Conservation (phyloP, 2,113 vertebrate species). For the Pyxicephalus adspersus region DNA sequence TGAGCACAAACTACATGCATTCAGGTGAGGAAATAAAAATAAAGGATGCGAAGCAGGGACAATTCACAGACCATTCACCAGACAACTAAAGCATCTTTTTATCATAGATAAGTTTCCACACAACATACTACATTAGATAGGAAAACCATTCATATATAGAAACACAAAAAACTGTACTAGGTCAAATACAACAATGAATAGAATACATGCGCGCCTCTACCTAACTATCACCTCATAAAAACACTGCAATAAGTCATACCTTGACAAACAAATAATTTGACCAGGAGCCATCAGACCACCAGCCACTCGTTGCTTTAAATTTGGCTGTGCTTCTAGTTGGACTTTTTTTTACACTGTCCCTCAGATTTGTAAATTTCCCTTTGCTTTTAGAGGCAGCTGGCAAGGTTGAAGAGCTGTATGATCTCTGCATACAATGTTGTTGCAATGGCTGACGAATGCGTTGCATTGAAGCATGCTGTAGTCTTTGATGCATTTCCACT, state of each 20-base stretch:
- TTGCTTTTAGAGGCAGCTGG: conserved; percentile 70
- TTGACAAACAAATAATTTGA: conserved; percentile 69
- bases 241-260: conserved; percentile 67
- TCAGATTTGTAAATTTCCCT: conserved; percentile 79
- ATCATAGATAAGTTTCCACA: too few species aligned
- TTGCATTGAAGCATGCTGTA: conserved; percentile 60
- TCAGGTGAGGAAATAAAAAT: too few species aligned
- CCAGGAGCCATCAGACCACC: conserved; percentile 71
- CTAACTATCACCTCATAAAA: background rate
- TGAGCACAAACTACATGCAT: too few species aligned
- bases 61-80: too few species aligned
- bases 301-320: conserved; percentile 70
- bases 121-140: too few species aligned
- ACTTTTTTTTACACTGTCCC: conserved; percentile 86
- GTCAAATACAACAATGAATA: too few species aligned
- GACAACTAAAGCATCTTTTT: too few species aligned
- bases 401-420: conserved; percentile 69
- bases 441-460: conserved; percentile 46
- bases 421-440: background rate
- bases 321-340: conserved; percentile 84
- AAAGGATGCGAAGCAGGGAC: too few species aligned
- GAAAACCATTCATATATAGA: too few species aligned
- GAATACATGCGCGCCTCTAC: too few species aligned
- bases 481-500: conserved; percentile 50
- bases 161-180: too few species aligned